Evolutionary conservation across 2,113 vertebrate genomes (phyloP).

Genomic region (Sclerurus mexicanus): DNA sequence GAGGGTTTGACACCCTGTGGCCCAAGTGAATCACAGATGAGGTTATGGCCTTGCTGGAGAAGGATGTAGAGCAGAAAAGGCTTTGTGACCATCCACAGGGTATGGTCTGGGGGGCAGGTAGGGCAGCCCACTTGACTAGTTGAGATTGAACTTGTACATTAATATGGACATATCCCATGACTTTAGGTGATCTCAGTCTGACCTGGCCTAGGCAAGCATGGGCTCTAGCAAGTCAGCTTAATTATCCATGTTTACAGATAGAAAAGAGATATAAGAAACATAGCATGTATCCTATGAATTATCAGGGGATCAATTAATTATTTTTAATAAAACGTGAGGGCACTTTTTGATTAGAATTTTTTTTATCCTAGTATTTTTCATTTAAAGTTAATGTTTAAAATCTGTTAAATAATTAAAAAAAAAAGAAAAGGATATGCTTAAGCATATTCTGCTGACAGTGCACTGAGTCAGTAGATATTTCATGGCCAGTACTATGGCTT

Average conservation of each 20-base stretch:
- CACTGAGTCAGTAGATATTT: conserved; percentile 39
- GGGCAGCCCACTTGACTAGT: neutral
- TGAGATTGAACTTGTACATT: neutral
- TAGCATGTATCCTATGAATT: neutral
- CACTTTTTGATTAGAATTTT: neutral
- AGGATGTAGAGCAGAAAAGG: neutral
- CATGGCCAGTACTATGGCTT: neutral
- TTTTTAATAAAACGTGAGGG: neutral
- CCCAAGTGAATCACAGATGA: rapidly evolving
- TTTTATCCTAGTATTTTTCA: neutral
- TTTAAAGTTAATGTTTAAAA: conserved; percentile 16
- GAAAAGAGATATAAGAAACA: neutral
- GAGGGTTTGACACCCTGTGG: rapidly evolving
- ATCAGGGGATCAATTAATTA: neutral
- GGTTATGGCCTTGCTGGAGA: neutral
- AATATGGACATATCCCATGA: neutral
- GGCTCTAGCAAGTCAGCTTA: neutral
- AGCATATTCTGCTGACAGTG: conserved; percentile 30
- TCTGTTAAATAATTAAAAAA: conserved; percentile 23
- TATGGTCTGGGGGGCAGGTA: neutral
- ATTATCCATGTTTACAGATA: neutral
- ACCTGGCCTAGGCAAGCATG: neutral
- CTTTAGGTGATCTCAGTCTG: neutral
- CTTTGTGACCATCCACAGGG: neutral
- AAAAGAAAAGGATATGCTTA: neutral